These are phyloP conservation scores for Trisateles emortualis DNA, from an alignment of 2,888 invertebrate species.

Conservation along the genomic window DNA sequence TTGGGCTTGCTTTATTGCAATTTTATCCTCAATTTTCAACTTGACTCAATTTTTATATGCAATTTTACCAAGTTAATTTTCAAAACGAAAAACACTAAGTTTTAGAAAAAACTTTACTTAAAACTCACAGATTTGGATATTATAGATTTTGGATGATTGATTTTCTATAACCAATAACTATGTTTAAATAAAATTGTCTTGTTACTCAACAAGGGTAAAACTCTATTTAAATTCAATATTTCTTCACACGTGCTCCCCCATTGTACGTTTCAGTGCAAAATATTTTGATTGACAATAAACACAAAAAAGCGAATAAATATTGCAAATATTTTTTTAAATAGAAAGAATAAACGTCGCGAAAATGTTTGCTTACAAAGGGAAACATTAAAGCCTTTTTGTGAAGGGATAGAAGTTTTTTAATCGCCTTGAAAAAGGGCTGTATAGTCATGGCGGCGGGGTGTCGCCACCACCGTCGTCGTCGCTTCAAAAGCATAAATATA, in stretches of 20 bases:
- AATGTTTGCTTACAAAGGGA: constrained; percentile 48
- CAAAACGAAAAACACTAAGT: too few relatives aligned
- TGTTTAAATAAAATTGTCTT: constrained; percentile 10
- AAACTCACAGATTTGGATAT: too few relatives aligned
- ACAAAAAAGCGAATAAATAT: constrained; percentile 54
- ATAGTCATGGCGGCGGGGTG: constrained; percentile 44
- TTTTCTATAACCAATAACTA: too few relatives aligned
- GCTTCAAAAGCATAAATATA: constrained; percentile 53
- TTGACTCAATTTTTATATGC: too few relatives aligned
- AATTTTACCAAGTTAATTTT: too few relatives aligned
- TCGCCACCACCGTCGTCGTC: constrained; percentile 11
- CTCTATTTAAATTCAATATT: constrained; percentile 49
- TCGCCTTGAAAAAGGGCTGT: constrained; percentile 64
- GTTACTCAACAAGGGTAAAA: constrained; percentile 33
- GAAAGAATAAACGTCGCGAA: constrained; percentile 40
- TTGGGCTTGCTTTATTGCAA: too few relatives aligned
- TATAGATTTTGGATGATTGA: too few relatives aligned
- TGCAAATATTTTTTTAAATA: constrained; percentile 29
- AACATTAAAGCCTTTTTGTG: constrained; percentile 55
- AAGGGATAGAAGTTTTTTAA: constrained; percentile 71
- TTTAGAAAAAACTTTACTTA: too few relatives aligned
- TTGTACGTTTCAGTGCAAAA: constrained; percentile 43
- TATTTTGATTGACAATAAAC: constrained; percentile 63
- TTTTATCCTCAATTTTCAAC: too few relatives aligned
- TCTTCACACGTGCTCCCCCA: constrained; percentile 42